Evolutionary conservation across 2,113 vertebrate species (phyloP).

Genomic region (western clawed frog (Xenopus tropicalis)): DNA sequence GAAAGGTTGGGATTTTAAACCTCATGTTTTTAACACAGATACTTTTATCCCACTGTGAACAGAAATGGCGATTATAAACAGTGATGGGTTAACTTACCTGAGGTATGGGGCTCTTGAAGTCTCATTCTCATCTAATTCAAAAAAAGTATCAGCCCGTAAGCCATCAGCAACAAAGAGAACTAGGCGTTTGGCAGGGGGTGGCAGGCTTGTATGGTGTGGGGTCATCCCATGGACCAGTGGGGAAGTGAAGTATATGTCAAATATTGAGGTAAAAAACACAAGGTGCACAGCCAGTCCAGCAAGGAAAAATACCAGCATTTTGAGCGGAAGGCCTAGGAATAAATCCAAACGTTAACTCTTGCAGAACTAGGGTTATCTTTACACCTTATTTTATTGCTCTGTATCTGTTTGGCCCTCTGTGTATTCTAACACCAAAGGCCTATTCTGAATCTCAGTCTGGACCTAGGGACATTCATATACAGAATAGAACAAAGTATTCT

Average conservation of each 20-base stretch:
- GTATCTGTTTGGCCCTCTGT: too few relatives aligned
- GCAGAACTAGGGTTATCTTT: too few relatives aligned
- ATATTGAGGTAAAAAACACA: constrained; percentile 91
- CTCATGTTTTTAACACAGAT: too few relatives aligned
- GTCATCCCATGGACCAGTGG: constrained; percentile 93
- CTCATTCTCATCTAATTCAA: constrained; percentile 59
- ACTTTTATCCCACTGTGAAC: too few relatives aligned
- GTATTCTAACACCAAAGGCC: too few relatives aligned
- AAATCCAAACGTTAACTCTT: background rate
- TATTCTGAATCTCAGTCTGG: too few relatives aligned
- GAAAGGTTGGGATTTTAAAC: too few relatives aligned
- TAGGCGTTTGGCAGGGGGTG: constrained; percentile 80
- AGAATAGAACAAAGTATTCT: too few relatives aligned
- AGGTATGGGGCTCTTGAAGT: constrained; percentile 74
- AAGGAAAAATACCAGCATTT: constrained; percentile 72
- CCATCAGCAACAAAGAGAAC: constrained; percentile 90
- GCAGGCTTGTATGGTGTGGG: constrained; percentile 69
- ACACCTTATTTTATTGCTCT: too few relatives aligned
- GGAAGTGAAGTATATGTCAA: constrained; percentile 97
- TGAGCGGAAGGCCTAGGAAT: background rate
- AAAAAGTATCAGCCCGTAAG: constrained; percentile 83
- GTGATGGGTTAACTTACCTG: constrained; percentile 64
- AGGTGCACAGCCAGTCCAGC: constrained; percentile 81
- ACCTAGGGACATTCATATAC: too few relatives aligned
- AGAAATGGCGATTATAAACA: too few relatives aligned